Base-by-base conservation (phyloP, 2,113 vertebrate genomes). In the Lagopus leucura region DNA sequence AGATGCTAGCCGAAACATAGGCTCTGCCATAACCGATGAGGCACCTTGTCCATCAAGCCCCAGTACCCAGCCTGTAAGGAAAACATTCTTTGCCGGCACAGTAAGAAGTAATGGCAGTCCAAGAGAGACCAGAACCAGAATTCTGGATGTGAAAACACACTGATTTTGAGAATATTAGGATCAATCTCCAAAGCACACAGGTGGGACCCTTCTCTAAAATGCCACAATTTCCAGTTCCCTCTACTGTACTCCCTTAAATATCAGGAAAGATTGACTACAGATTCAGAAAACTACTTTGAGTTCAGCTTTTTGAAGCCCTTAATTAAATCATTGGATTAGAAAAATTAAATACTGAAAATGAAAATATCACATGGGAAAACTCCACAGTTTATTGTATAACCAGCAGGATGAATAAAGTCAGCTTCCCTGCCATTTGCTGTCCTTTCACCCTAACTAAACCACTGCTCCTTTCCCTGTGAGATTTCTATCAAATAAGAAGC, bases 21-120 rank as follows among this genome's bases (percentile, higher is more conserved):
- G n/a, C 36, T 52, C 73, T 93, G 83, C 77, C 94, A 94, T 69
- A 69, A 32, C 6, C 25, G 40, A 95, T 96, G 77, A 95, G 70
- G 80, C 58, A 86, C n/a, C 6, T 85, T 81, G 90, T 90, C 90
- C 90, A 70, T 94, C 89, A 95, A 79, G 58, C 21, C 73, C 89
- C 57, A 58, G 42, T 34, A 90, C 19, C 52, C 82, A 83, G 65
- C 42, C 58, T 66, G 55, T 24, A 15, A 91, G 70, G 80, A 32
- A 89, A 87, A 76, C 3, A 8, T 70, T 79, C 42, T 48, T 17
- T 45, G 0, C 3, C 10, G 74, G 67, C 79, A n/a, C 5, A 43
- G 38, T 3, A 65, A 69, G 38, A 34, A 84, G 88, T 69, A 52
- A 4, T 3, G n/a, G n/a, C 15, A 12, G 2, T 20, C 36, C 14